Conservation (phyloP, 2,113 vertebrate genomes). For the Chloebia gouldiae region DNA sequence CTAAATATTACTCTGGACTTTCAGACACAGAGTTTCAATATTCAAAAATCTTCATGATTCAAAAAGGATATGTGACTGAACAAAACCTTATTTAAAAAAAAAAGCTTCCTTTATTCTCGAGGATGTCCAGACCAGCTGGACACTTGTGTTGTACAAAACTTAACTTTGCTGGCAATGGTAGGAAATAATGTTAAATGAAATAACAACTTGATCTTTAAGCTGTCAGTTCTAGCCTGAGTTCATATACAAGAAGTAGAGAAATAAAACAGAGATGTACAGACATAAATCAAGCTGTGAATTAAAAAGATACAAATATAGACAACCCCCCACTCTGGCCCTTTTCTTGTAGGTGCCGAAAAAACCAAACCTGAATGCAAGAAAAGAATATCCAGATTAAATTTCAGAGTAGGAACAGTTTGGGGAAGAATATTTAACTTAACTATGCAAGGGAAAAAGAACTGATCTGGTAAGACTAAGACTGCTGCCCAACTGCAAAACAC, state of each 20-base stretch:
- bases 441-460: not conserved
- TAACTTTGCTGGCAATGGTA: not conserved
- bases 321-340: accelerated
- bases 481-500: not conserved
- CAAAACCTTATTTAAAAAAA: not conserved
- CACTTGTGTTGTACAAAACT: not conserved
- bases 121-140: not conserved
- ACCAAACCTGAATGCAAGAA: not conserved
- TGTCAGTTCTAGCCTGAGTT: not conserved
- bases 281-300: not conserved
- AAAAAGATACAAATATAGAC: not conserved
- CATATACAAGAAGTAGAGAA: not conserved
- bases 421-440: not conserved
- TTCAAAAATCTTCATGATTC: not conserved
- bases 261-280: not conserved
- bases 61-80: not conserved
- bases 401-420: not conserved
- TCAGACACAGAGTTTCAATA: not conserved
- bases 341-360: not conserved
- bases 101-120: not conserved
- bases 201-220: not conserved
- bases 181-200: not conserved
- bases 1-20: not conserved
- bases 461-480: not conserved
- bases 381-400: not conserved